Percentiles rank a stretch among this genome's conserved stretches.
phyloP scores from a whole-genome alignment of 2,113 vertebrate species.

The Cervus canadensis region DNA sequence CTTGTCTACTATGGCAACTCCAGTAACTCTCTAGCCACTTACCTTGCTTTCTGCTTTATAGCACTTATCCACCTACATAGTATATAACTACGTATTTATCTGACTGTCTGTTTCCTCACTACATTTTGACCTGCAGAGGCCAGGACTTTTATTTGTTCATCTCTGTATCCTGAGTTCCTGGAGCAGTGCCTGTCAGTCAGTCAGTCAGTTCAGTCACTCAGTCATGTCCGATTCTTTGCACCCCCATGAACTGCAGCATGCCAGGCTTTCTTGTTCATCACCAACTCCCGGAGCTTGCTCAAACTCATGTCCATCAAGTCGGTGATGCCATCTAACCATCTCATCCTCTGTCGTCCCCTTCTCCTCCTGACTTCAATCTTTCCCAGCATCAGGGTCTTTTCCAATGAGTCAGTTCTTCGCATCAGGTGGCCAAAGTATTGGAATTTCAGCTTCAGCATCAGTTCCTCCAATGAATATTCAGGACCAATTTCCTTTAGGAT shows the following conservation, averaged over 20 bases:
- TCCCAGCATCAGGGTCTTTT: background rate
- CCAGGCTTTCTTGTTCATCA: background rate
- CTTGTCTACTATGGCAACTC: background rate
- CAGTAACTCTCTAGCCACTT: background rate
- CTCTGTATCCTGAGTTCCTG: background rate
- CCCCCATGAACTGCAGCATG: background rate
- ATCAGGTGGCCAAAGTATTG: no score
- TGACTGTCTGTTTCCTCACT: background rate
- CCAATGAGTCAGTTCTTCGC: no score
- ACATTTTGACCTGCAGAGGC: background rate
- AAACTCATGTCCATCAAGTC: background rate
- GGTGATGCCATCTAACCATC: background rate
- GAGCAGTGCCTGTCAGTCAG: background rate
- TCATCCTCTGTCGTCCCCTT: background rate
- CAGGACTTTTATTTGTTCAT: background rate
- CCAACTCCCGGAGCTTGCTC: background rate
- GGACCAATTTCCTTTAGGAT: no score
- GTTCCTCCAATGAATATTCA: no score
- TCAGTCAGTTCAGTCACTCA: background rate
- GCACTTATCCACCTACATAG: background rate
- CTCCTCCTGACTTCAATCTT: background rate
- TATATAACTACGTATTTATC: background rate
- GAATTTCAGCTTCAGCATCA: no score
- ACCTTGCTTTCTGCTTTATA: background rate
- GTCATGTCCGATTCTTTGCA: background rate